These are phyloP conservation scores for Charaxes varanes DNA, from an alignment of 1,140 invertebrate genomes.

Conservation along the genomic window DNA sequence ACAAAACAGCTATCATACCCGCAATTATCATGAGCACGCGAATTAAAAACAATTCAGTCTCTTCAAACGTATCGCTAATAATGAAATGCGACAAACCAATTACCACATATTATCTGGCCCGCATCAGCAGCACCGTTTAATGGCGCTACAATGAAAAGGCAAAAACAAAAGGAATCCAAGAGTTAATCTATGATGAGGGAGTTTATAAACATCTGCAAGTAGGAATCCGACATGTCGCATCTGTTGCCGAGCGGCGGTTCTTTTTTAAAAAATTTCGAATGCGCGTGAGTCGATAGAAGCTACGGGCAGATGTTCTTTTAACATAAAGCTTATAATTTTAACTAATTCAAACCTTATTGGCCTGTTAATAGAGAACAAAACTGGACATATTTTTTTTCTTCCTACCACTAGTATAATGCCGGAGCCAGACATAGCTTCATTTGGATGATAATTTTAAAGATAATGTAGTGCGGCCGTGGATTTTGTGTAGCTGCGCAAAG, in stretches of 20 bases:
- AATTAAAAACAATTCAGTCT: conserved; percentile 8
- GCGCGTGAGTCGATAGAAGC: conserved; percentile 48
- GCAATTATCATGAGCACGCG: conserved; percentile 16
- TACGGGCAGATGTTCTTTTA: conserved; percentile 58
- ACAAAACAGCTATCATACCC: conserved; percentile 15
- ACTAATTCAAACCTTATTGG: conserved; percentile 8
- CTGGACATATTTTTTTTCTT: too few relatives aligned
- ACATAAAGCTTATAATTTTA: conserved; percentile 11
- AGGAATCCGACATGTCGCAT: conserved; percentile 68
- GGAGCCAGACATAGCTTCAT: too few relatives aligned
- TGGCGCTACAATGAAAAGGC: conserved; percentile 44
- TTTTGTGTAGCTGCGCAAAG: too few relatives aligned
- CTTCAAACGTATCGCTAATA: conserved; percentile 7
- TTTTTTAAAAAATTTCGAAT: conserved; percentile 66
- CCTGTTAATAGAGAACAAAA: too few relatives aligned
- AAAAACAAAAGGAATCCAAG: conserved; percentile 56
- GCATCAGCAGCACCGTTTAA: conserved; percentile 54
- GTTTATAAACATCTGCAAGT: conserved; percentile 67
- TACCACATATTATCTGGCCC: conserved; percentile 47
- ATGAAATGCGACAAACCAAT: conserved; percentile 26
- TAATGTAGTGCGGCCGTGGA: too few relatives aligned
- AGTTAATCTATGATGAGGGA: conserved; percentile 67
- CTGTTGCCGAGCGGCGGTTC: conserved; percentile 59
- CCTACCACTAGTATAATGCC: too few relatives aligned
- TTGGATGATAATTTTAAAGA: too few relatives aligned